These are phyloP conservation scores for Drosophila buzzatii DNA, from an alignment of 2,888 invertebrate species.

Conservation along the genomic window DNA sequence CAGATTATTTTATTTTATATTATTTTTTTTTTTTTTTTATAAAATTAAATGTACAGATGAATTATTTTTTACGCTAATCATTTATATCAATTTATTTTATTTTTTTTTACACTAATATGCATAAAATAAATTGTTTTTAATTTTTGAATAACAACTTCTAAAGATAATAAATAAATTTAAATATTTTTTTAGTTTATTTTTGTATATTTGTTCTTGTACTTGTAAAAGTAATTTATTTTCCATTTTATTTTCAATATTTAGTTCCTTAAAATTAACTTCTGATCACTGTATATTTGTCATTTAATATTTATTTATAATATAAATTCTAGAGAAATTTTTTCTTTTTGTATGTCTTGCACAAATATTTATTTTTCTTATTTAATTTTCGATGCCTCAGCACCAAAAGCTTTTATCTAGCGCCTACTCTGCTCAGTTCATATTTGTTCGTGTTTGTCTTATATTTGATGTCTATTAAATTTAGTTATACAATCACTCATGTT, in stretches of 20 bases:
- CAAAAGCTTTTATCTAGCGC: neutral
- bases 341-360: neutral
- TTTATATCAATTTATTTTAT: no score
- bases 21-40: no score
- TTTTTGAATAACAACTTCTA: no score
- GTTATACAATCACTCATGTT: conserved; percentile 42
- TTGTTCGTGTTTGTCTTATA: neutral
- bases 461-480: conserved; percentile 17
- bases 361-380: neutral
- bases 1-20: no score
- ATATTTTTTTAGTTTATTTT: no score
- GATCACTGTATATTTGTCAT: neutral
- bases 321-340: neutral
- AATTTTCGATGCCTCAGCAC: neutral
- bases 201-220: no score
- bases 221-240: neutral
- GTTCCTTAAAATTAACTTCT: neutral
- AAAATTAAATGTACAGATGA: no score
- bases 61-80: no score
- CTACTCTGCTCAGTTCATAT: neutral
- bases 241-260: neutral
- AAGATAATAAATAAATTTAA: no score
- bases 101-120: no score
- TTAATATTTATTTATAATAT: neutral
- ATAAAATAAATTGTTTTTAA: no score